Evolutionary conservation across 2,888 invertebrate species (phyloP).

Genomic region (Erpobdella octoculata): DNA sequence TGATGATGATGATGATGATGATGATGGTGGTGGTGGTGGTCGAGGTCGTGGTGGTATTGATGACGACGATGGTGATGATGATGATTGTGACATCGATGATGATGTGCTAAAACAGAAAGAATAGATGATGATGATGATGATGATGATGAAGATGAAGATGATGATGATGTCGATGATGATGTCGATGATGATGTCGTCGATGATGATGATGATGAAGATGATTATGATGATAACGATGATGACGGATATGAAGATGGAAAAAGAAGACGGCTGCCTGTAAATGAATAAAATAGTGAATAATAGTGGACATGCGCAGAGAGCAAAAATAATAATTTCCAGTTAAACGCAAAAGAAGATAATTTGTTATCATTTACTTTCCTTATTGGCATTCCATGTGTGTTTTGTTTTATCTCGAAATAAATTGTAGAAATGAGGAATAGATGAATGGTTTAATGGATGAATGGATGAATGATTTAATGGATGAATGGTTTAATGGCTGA

Average conservation of each 20-base stretch:
- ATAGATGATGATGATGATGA: neutral
- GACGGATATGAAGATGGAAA: neutral
- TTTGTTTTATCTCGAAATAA: neutral
- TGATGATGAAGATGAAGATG: neutral
- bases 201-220: neutral
- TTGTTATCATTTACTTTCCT: too few species aligned
- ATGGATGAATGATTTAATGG: neutral
- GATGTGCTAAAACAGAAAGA: neutral
- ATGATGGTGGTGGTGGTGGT: slow-evolving; percentile 24
- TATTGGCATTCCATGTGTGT: too few species aligned
- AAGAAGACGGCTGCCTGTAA: neutral
- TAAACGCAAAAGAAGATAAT: neutral
- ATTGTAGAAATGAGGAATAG: neutral
- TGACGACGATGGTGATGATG: slow-evolving; percentile 27
- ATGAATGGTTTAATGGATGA: neutral
- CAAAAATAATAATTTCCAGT: neutral
- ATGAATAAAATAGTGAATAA: neutral
- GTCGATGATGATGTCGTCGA: neutral
- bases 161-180: neutral
- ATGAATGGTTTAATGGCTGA: neutral
- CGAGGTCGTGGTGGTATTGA: neutral
- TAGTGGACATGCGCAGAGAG: neutral
- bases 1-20: slow-evolving; percentile 19
- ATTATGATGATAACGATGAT: neutral
- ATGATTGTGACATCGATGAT: neutral